Percentiles rank a stretch among this genome's conserved stretches.
phyloP scores from a whole-genome alignment of 2,113 vertebrate species.

The Tachycineta bicolor region DNA sequence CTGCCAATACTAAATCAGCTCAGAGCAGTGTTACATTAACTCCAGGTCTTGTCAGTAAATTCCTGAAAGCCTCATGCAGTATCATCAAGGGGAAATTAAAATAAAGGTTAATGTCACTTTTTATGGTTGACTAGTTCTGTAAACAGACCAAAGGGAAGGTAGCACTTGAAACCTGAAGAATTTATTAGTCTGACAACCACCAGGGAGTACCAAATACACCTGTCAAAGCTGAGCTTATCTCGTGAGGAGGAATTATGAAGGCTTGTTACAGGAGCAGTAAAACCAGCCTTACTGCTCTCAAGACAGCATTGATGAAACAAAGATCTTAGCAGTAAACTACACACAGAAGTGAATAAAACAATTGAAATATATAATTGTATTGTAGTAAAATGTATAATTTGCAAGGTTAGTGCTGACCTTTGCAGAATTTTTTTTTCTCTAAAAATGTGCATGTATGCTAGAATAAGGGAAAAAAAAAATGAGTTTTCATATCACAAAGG shows the following conservation, averaged over 20 bases:
- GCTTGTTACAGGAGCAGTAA: background rate
- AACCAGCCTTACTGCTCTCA: background rate
- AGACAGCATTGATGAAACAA: background rate
- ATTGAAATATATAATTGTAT: background rate
- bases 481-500: background rate
- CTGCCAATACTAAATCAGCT: background rate
- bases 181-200: slow-evolving; percentile 46
- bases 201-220: background rate
- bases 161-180: slow-evolving; percentile 27
- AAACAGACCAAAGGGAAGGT: slow-evolving; percentile 42
- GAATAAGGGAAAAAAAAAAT: background rate
- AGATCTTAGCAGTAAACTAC: background rate
- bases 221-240: background rate
- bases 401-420: background rate
- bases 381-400: background rate
- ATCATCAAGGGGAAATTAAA: slow-evolving; percentile 37
- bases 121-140: slow-evolving; percentile 53
- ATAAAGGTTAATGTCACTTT: slow-evolving; percentile 69
- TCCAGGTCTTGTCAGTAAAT: background rate
- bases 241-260: background rate
- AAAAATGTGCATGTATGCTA: accelerated
- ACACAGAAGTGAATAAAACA: background rate
- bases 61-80: background rate
- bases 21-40: background rate
- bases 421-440: background rate